Percentiles rank a stretch among this genome's conserved stretches.
These are phyloP conservation scores for Parapristionchus giblindavisi DNA, from an alignment of 2,888 invertebrate genomes.

Conservation along the genomic window DNA sequence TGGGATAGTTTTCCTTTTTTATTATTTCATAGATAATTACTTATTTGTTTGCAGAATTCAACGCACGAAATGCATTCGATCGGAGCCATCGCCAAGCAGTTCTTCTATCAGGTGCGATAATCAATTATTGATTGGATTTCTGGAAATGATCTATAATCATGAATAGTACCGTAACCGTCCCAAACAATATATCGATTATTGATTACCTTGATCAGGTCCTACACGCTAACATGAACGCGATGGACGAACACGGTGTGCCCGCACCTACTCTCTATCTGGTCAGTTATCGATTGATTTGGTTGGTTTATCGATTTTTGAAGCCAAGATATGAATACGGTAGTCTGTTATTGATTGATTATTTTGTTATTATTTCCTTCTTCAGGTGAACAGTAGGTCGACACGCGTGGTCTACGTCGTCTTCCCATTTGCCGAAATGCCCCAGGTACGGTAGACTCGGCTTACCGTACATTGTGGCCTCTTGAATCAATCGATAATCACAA, in stretches of 20 bases:
- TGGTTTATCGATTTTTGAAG: too few relatives aligned
- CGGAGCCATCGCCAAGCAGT: constrained; percentile 14
- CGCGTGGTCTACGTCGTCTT: constrained; percentile 34
- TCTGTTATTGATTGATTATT: not conserved
- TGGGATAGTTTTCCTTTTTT: not conserved
- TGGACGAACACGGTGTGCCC: constrained; percentile 51
- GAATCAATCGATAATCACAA: not conserved
- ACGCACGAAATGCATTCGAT: constrained; percentile 11
- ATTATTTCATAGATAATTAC: not conserved
- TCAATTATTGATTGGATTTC: not conserved
- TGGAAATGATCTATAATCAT: too few relatives aligned
- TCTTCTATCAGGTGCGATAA: constrained; percentile 12
- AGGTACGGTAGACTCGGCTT: not conserved
- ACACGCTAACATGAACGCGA: constrained; percentile 59
- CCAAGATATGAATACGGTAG: not conserved
- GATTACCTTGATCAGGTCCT: constrained; percentile 46
- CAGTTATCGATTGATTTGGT: not conserved
- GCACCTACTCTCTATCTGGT: constrained; percentile 58
- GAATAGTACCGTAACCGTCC: too few relatives aligned
- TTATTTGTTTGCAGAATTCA: not conserved
- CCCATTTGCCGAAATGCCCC: constrained; percentile 28
- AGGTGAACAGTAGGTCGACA: constrained; percentile 36
- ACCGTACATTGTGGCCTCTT: too few relatives aligned
- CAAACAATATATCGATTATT: too few relatives aligned
- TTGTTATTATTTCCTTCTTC: not conserved